Evolutionary conservation across 2,797 vertebrate species (phyloP), one percentile per base, ranked within the genome.

Genomic region (Agapornis canus): DNA sequence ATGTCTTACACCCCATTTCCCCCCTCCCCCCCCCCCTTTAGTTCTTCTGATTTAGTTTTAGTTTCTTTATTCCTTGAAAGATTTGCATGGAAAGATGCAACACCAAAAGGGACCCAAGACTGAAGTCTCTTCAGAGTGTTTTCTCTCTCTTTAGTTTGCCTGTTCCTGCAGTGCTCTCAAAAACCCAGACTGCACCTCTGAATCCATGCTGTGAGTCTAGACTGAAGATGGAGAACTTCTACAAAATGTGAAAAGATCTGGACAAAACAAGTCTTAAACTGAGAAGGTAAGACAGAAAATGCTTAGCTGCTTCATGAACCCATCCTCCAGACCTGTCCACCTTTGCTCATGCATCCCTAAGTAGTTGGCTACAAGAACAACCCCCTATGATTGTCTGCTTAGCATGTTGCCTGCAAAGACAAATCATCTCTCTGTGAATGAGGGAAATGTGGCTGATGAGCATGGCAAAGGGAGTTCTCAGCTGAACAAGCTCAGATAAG

Each of bases 401-500:
- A 70, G 27, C 20, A 9, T 7, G 12, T 66, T 87, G 37, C 18
- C 35, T 68, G 48, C 48, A 70, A 84, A 92, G 64, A 59, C 31
- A 79, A 84, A 91, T 26, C 26, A 76, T 39, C 26, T 20, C 26
- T 35, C 51, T 4, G 4, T 15, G 37, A 32, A 27, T 6, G 23
- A 65, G 35, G 25, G 27, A 89, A 86, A 82, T 0, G 0, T 11
- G 25, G 35, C 29, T 13, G 15, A 78, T 7, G 16, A 60, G 49
- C 42, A 72, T 6, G 57, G 17, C 1, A 1, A 81, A 39, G 47
- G 23, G 65, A 85, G 39, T 54, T 64, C 76, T 94, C 72, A 86
- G 76, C 54, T 91, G 72, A 87, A 86, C n/a, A 77, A 75, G 40
- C 17, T 43, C 76, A 90, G 72, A 92, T 91, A 95, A 92, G 59